Conservation (phyloP, 2,888 invertebrate genomes). For the Noctua fimbriata region DNA sequence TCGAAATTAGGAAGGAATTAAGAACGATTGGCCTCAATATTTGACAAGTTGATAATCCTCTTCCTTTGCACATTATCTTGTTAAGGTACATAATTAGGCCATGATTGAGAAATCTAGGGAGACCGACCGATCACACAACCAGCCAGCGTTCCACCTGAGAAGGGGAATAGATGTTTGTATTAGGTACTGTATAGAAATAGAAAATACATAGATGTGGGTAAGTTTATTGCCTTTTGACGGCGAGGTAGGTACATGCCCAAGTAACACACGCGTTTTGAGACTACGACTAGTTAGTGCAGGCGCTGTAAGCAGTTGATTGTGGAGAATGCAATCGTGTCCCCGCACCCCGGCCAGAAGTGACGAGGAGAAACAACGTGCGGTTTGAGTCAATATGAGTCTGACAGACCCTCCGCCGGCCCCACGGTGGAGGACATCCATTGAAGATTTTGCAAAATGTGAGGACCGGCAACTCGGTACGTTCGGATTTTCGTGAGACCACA, state of each 20-base stretch:
- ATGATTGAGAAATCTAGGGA: not conserved
- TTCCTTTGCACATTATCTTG: slow-evolving; percentile 44
- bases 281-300: not conserved
- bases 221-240: not conserved
- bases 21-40: slow-evolving; percentile 31
- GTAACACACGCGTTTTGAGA: not conserved
- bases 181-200: not conserved
- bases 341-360: not conserved
- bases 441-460: not conserved
- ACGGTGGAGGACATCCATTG: too few species aligned
- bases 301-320: not conserved
- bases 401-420: too few species aligned
- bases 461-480: too few species aligned
- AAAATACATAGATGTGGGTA: too few species aligned
- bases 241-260: not conserved
- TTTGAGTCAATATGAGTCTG: too few species aligned
- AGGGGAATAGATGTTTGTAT: too few species aligned
- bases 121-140: too few species aligned
- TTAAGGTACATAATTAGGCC: slow-evolving; percentile 19
- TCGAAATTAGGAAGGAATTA: slow-evolving; percentile 40
- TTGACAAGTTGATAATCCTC: slow-evolving; percentile 34
- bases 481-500: too few species aligned
- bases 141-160: not conserved
- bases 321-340: not conserved
- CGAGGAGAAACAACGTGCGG: too few species aligned